Base-by-base conservation (phyloP, 2,113 vertebrate genomes). In the Plectropomus leopardus region DNA sequence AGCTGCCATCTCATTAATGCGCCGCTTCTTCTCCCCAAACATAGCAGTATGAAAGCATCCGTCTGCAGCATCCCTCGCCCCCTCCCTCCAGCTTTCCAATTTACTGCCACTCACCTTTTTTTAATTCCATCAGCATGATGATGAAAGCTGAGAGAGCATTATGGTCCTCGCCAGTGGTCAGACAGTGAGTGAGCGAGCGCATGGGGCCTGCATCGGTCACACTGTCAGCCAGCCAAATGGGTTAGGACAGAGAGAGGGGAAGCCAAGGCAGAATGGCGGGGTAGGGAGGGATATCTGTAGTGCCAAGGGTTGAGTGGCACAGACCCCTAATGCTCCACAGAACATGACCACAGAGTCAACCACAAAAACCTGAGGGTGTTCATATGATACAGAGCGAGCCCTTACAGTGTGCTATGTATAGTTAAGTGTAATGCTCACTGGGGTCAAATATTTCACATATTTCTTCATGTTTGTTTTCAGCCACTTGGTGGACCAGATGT, bases 121-220 rank as follows among this genome's bases (percentile, higher is more conserved):
- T 83, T 72, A 86, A 90, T 92, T 89, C 85, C 82, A 87, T 88
- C 90, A 80, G 55, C 19, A 0, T 65, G 76, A 89, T 86, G 88
- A 84, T 87, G 90, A 90, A 90, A 83, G 89, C 82, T 76, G 85
- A 90, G 80, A 71, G 80, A 82, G 82, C 88, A 86, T 90, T 72
- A 88, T 59, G 73, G 48, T 73, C 50, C 69, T 76, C 53, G 17
- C 76, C 82, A 69, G 83, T 72, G 78, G 85, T 72, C 74, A 47
- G 78, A 88, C 76, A 79, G 88, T 63, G 88, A 91, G 88, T 32
- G 82, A 92, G 83, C 76, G 69, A 61, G 68, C 6, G 73, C 72
- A 23, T 28, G 60, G 60, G 82, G 73, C 80, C 81, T 57, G 79
- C 83, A 80, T 88, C 68, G 34, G 88, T 90, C 76, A 79, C 70